Conservation (phyloP, 2,113 vertebrate species). For the Crocuta crocuta region DNA sequence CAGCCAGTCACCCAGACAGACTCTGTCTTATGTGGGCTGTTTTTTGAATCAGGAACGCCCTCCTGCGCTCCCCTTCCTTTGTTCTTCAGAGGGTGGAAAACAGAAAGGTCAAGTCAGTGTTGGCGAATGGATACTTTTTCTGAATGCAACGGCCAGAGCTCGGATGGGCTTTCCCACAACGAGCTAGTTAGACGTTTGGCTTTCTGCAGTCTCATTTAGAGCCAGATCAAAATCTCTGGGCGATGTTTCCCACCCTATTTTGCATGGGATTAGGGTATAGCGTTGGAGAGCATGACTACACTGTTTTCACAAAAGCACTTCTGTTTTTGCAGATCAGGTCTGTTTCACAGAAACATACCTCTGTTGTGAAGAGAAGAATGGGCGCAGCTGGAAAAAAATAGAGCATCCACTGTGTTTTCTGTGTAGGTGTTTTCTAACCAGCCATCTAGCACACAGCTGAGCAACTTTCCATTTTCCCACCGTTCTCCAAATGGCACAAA, state of each 20-base stretch:
- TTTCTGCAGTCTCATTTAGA: neutral
- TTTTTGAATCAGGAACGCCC: neutral
- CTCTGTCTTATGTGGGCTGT: neutral
- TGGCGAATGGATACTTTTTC: neutral
- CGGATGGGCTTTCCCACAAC: neutral
- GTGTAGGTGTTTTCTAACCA: neutral
- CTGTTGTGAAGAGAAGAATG: neutral
- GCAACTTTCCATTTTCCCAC: neutral
- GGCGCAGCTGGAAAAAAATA: neutral
- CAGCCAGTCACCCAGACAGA: too few relatives aligned
- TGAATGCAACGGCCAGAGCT: neutral
- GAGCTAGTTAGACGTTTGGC: neutral
- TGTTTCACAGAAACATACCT: neutral
- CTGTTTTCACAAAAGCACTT: neutral
- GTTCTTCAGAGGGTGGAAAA: neutral
- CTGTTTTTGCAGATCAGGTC: neutral
- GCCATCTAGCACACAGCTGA: neutral
- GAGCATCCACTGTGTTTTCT: accelerated
- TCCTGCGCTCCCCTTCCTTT: neutral
- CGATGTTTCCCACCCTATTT: neutral
- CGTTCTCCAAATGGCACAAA: neutral
- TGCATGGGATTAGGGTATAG: neutral
- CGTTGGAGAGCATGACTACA: neutral
- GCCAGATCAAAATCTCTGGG: neutral
- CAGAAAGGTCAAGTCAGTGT: neutral